phyloP scores from a whole-genome alignment of 2,797 vertebrate genomes.

The Mycteria americana region DNA sequence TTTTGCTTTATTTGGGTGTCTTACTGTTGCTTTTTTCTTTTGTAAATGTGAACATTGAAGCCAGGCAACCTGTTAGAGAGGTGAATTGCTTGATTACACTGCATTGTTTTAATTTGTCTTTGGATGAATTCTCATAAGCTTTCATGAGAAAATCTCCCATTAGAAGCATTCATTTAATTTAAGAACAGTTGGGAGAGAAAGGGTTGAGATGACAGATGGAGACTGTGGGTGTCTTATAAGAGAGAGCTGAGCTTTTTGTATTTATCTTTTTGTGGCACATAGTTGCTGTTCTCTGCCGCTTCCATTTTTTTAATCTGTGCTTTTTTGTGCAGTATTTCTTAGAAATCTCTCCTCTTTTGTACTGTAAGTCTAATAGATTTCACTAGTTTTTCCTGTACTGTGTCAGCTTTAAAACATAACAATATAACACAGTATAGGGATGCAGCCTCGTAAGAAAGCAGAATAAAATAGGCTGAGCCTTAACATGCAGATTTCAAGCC shows the following conservation, averaged over 20 bases:
- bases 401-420: slow-evolving; percentile 44
- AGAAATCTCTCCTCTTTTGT: slow-evolving; percentile 45
- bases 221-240: slow-evolving; percentile 67
- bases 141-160: slow-evolving; percentile 76
- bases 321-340: slow-evolving; percentile 52
- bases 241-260: slow-evolving; percentile 61
- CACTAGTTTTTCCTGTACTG: slow-evolving; percentile 47
- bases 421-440: not conserved
- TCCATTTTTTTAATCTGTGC: slow-evolving; percentile 27
- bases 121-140: slow-evolving; percentile 74
- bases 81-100: slow-evolving; percentile 62
- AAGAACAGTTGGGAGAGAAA: slow-evolving; percentile 73
- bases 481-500: not conserved
- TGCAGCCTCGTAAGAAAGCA: not conserved
- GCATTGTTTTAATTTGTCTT: slow-evolving; percentile 74
- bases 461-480: not conserved
- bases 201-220: slow-evolving; percentile 76
- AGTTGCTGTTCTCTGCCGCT: slow-evolving; percentile 10
- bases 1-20: not conserved
- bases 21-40: not conserved
- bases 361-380: slow-evolving; percentile 39
- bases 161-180: slow-evolving; percentile 78
- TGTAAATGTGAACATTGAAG: slow-evolving; percentile 14
- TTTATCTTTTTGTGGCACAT: slow-evolving; percentile 49
- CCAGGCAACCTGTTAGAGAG: slow-evolving; percentile 32